A percentile compares a stretch with the other conserved stretches of the same genome.
These are phyloP conservation scores for Excalfactoria chinensis DNA, from an alignment of 2,113 vertebrate genomes.

Conservation along the genomic window DNA sequence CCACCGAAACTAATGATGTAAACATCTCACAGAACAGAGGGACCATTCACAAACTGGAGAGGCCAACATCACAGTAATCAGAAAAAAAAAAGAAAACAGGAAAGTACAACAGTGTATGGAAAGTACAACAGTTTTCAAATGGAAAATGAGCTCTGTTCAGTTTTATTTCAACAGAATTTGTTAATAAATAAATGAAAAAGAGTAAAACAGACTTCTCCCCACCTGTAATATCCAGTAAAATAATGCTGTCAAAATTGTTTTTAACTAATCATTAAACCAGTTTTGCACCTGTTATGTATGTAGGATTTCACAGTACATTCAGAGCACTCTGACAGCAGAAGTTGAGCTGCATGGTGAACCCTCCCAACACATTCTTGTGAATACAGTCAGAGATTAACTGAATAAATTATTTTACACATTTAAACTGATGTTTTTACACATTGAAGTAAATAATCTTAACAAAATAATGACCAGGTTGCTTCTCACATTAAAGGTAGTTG, in stretches of 20 bases:
- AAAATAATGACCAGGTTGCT: background rate
- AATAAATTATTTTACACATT: background rate
- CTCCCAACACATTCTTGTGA: background rate
- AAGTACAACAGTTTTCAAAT: background rate
- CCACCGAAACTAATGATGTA: background rate
- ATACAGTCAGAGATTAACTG: background rate
- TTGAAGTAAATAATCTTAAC: background rate
- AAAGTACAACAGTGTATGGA: background rate
- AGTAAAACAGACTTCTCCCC: background rate
- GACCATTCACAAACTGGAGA: background rate
- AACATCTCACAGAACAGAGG: background rate
- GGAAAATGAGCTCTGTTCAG: background rate
- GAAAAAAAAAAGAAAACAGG: background rate
- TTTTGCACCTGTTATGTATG: background rate
- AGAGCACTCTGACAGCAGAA: background rate
- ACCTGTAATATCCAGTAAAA: background rate
- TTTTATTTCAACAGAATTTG: background rate
- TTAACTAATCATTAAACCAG: background rate
- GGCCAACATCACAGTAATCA: background rate
- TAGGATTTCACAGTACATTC: background rate
- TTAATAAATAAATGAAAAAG: background rate
- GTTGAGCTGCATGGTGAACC: background rate
- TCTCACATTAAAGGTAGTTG: background rate
- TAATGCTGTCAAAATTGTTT: background rate
- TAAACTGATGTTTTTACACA: background rate